Evolutionary conservation across 1,140 invertebrate genomes (phyloP).

Genomic region (Trichogramma pretiosum): DNA sequence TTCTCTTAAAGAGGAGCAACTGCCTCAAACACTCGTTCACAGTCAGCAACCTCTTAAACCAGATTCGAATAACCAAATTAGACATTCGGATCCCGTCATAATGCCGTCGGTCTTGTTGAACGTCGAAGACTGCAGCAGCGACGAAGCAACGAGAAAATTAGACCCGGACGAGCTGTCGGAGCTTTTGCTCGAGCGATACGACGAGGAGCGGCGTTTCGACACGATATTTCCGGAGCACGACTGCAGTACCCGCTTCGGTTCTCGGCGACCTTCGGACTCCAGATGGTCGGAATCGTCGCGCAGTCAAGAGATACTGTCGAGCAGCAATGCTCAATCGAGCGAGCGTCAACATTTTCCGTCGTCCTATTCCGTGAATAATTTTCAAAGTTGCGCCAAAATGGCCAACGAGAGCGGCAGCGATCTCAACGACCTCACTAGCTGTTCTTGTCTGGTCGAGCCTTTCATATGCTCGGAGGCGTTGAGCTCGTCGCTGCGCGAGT

Average conservation of each 20-base stretch:
- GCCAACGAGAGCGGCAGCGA: slow-evolving; percentile 30
- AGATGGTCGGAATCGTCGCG: slow-evolving; percentile 40
- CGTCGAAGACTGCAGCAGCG: slow-evolving; percentile 30
- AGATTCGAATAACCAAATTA: slow-evolving; percentile 24
- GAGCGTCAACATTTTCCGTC: slow-evolving; percentile 32
- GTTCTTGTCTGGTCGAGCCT: slow-evolving; percentile 32
- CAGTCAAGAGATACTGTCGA: slow-evolving; percentile 37
- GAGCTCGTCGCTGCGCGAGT: slow-evolving; percentile 35
- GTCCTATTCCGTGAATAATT: slow-evolving; percentile 39
- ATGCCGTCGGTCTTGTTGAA: slow-evolving; percentile 35
- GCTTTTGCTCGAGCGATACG: slow-evolving; percentile 14
- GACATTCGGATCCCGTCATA: slow-evolving; percentile 33
- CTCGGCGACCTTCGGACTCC: slow-evolving; percentile 36
- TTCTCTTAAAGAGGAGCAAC: slow-evolving; percentile 20
- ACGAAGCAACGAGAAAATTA: background rate
- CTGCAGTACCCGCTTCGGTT: slow-evolving; percentile 36
- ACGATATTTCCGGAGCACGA: slow-evolving; percentile 34
- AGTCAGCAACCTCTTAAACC: slow-evolving; percentile 5
- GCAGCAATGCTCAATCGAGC: too few relatives aligned
- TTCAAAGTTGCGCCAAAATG: slow-evolving; percentile 26
- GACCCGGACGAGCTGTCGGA: slow-evolving; percentile 24
- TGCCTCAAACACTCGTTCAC: background rate
- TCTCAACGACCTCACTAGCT: slow-evolving; percentile 33
- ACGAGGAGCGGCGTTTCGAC: slow-evolving; percentile 19
- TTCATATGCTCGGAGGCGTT: slow-evolving; percentile 36